A percentile compares a stretch with the other conserved stretches of the same genome.
These are phyloP conservation scores for Zosterops japonicus DNA, from an alignment of 2,113 vertebrate species.

Conservation along the genomic window DNA sequence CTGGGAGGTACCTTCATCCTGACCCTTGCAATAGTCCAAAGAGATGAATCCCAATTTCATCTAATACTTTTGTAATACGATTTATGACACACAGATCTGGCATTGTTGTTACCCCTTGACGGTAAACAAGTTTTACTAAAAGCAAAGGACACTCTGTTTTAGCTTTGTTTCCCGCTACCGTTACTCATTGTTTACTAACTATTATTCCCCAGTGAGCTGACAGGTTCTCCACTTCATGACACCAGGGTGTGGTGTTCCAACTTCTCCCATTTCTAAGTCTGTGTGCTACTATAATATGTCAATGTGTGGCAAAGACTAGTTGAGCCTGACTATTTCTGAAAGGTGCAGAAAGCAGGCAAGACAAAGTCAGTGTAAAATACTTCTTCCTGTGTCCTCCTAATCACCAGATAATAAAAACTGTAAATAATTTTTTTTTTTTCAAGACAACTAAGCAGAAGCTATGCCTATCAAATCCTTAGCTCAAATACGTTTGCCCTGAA, in stretches of 20 bases:
- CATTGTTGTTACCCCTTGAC: neutral
- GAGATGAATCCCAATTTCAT: neutral
- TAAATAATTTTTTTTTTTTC: neutral
- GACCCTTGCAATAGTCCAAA: neutral
- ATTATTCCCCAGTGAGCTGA: neutral
- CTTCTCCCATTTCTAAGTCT: neutral
- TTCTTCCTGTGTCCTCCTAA: neutral
- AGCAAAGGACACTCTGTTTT: neutral
- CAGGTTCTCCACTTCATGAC: neutral
- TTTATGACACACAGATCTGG: neutral
- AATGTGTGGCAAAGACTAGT: accelerated
- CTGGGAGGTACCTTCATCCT: neutral
- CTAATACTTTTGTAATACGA: neutral
- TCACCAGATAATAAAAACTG: accelerated
- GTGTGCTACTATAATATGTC: accelerated
- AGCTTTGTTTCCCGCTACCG: neutral
- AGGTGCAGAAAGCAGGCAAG: neutral
- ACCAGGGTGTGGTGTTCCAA: neutral
- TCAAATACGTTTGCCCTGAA: neutral
- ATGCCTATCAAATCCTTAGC: neutral
- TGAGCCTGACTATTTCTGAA: neutral
- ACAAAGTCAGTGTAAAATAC: neutral
- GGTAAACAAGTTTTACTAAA: neutral
- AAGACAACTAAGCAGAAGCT: neutral
- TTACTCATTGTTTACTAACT: neutral